Base-by-base conservation (phyloP, 2,888 invertebrate species). In the Zygothrica quintamaculata region DNA sequence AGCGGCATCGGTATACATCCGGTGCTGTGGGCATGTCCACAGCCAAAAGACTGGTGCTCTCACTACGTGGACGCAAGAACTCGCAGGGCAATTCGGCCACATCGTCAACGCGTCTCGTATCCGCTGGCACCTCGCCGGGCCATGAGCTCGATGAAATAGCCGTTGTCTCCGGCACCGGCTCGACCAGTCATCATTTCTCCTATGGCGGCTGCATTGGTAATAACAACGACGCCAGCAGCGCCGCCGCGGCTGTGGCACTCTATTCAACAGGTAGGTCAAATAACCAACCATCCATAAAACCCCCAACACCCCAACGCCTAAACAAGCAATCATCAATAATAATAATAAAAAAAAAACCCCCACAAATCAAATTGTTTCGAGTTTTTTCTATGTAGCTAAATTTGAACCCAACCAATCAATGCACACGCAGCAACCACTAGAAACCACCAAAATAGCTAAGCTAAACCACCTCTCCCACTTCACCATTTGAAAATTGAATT, bases 61-160 rank as follows among this genome's bases (percentile, higher is more conserved):
- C 93, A 90, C 91, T 93, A 91, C 92, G 93, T 89, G 92, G 93
- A 89, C 92, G 93, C 79, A 93, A 92, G 86, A 92, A 93, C 90
- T 93, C 93, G 81, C 92, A 92, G 88, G 92, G 92, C 88, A 90
- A 89, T 74, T 90, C 91, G 74, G 90, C 91, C 66, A 90, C 91
- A 80, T 92, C 92, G 74, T 91, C 91, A 58, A 91, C 91, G 69
- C 92, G 92, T 77, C 90, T 92, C 77, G 92, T 92, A 76, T 92
- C 92, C 66, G 90, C 90, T 70, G 90, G 90, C 75, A 88, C 88
- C 61, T 91, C 90, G 69, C 90, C 90, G 44, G 91, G 91, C 57
- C 93, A 93, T 91, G 94, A 94, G 88, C 91, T 94, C 71, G 94
- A 94, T 84, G 94, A 94, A 91, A 94, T 94, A 85, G 93, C 94